Base-by-base conservation (phyloP, 2,113 vertebrate genomes). In the Circaetus cinerascens region DNA sequence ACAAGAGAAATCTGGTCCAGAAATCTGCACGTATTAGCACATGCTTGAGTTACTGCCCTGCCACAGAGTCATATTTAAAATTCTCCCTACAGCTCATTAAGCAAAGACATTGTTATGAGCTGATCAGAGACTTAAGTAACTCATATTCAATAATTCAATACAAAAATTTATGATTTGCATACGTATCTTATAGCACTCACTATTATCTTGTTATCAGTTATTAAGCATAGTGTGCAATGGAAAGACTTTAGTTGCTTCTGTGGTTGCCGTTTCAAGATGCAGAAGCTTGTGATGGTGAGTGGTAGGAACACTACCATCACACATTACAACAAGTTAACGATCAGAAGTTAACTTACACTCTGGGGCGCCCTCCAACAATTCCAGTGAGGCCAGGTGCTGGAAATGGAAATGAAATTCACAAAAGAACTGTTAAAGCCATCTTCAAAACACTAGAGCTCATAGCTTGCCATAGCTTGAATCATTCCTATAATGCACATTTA, bases 381-480 rank as follows among this genome's bases (percentile, higher is more conserved):
- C 95, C 98, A 13, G 94, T 99, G 56, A 99, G 98, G 75, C 98
- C 99, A 1, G 98, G 98, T 80, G 98, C 99, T 99, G 64, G 83
- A 96, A 89, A 95, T 34, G 15, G 36, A 95, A 97, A 82, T 71
- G 12, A 79, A 93, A 96, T 43, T 86, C 80, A 90, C 5, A 74
- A 63, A 64, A 75, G 38, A 74, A 71, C 63, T 34, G 67, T 96
- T 73, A 75, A 60, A 74, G 12, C 9, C 25, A 34, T 34, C 40
- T 76, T 88, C 51, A 73, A 64, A 91, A 87, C 36, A 55, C 41
- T 7, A 45, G 8, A 78, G 34, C 9, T 72, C 5, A 11, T 11
- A 62, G 13, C 26, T 79, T 66, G 64, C 17, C 4, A 6, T 5
- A 84, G 17, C 36, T 17, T 73, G 19, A 83, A 79, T 16, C 2